Base-by-base conservation (phyloP, 2,888 invertebrate genomes). In the Lysandra bellargus region DNA sequence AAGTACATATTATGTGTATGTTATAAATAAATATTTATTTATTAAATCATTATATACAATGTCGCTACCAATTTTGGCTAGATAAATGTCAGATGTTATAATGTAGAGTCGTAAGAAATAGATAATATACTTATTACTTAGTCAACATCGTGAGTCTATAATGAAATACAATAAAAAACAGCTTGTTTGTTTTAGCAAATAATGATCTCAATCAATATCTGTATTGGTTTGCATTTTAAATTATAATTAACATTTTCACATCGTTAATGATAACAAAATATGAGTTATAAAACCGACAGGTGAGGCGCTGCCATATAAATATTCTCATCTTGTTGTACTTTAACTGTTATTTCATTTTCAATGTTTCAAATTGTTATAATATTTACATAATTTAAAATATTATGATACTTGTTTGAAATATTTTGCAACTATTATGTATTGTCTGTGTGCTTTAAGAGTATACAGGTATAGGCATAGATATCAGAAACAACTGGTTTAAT, bases 211-310 rank as follows among this genome's bases (percentile, higher is more conserved):
- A 64, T 64, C 64, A 64, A 64, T 64, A 64, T 64, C 64, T 64
- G 64, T 64, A 64, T 64, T 75, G 23, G 75, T 92, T 91, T 90
- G 90, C 90, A 86, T 91, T 91, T 91, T 91, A 92, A 93, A 93
- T 93, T 91, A 91, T 88, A 89, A 89, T 90, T 91, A 88, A 92
- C 92, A 91, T 92, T 93, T 93, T 92, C 91, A 91, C 91, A 87
- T 93, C 91, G 90, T 94, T 92, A 49, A 75, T 49, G 44, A 14
- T 44, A 30, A 53, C 75, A 75, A 75, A 92, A 91, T 87, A 86
- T 89, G 89, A 93, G 90, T 89, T 92, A 93, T 93, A 90, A 91
- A 89, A 93, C 91, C 92, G 92, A 91, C 88, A 88, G 92, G 89
- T 90, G 88, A 90, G 64, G 23, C 30, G 64, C 64, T 64, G 64